phyloP scores from a whole-genome alignment of 2,888 invertebrate genomes.

The Drosophila atroscutellata region DNA sequence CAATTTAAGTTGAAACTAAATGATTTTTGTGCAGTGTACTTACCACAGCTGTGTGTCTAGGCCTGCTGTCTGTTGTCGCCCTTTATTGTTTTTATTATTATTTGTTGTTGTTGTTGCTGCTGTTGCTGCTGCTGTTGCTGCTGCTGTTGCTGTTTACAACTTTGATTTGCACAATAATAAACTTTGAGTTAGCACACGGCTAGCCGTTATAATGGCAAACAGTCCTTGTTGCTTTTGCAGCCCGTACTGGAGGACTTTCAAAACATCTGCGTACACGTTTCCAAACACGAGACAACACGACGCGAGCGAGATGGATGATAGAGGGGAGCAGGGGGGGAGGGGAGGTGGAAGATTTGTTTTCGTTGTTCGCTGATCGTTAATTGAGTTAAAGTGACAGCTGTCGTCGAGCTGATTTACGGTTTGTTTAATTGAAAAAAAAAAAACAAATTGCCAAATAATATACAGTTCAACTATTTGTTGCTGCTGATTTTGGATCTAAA shows the following conservation, averaged over 20 bases:
- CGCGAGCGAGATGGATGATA: neutral
- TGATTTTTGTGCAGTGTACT: conserved; percentile 19
- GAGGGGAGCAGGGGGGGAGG: conserved; percentile 1
- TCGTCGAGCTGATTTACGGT: conserved; percentile 40
- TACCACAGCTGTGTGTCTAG: conserved; percentile 32
- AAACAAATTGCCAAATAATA: conserved; percentile 51
- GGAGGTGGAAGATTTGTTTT: conserved; percentile 37
- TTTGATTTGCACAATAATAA: conserved; percentile 63
- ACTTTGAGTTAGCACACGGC: conserved; percentile 58
- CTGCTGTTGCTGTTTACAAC: conserved; percentile 19
- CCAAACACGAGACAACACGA: conserved; percentile 17
- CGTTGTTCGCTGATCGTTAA: conserved; percentile 70
- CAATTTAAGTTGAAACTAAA: neutral
- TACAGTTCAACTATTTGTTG: conserved; percentile 41
- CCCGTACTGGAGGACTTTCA: conserved; percentile 50
- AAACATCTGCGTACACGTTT: conserved; percentile 60
- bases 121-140: conserved; percentile 11
- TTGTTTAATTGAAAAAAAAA: conserved; percentile 38
- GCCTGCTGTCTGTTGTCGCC: conserved; percentile 13
- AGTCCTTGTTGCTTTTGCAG: conserved; percentile 55
- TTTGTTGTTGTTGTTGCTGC: conserved; percentile 17
- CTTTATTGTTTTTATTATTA: neutral
- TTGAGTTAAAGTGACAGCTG: conserved; percentile 75
- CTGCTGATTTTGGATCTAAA: conserved; percentile 1
- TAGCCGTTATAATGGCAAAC: conserved; percentile 48